phyloP scores from a whole-genome alignment of 2,113 vertebrate genomes.

The Perccottus glenii region DNA sequence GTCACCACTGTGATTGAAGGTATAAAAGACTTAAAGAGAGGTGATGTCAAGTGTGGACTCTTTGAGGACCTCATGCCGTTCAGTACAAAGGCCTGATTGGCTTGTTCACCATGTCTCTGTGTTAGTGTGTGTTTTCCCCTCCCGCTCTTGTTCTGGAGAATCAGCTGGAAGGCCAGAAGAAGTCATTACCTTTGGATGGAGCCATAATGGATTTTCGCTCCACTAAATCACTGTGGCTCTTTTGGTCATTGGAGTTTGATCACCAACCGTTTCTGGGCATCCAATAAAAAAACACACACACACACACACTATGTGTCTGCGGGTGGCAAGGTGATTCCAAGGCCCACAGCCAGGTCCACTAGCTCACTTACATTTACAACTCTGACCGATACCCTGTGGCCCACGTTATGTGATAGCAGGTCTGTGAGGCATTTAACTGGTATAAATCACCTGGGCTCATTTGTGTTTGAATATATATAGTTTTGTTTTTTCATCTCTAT shows the following conservation, averaged over 20 bases:
- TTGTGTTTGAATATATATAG: too few species aligned
- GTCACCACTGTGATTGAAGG: constrained; percentile 31
- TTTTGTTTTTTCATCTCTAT: too few species aligned
- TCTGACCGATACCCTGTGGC: constrained; percentile 36
- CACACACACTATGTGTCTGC: not conserved
- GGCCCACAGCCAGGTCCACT: constrained; percentile 29
- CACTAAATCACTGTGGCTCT: constrained; percentile 74
- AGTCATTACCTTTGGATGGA: constrained; percentile 78
- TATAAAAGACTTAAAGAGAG: constrained; percentile 40
- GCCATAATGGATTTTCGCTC: constrained; percentile 76
- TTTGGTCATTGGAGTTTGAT: constrained; percentile 76
- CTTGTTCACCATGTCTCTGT: constrained; percentile 23
- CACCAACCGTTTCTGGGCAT: constrained; percentile 69
- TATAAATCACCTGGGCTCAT: too few species aligned
- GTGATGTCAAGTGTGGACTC: constrained; percentile 35
- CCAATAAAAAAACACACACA: constrained; percentile 61
- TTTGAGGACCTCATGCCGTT: constrained; percentile 38
- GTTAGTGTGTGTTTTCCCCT: constrained; percentile 30
- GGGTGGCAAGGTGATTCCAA: constrained; percentile 32
- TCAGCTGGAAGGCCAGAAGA: constrained; percentile 74
- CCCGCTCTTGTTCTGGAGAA: constrained; percentile 59
- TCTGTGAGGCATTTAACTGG: not conserved
- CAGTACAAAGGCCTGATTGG: constrained; percentile 56
- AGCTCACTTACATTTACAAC: constrained; percentile 28
- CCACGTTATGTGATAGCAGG: constrained; percentile 34